These are phyloP conservation scores for Stigmatopora argus DNA, from an alignment of 2,113 vertebrate species.

Conservation along the genomic window DNA sequence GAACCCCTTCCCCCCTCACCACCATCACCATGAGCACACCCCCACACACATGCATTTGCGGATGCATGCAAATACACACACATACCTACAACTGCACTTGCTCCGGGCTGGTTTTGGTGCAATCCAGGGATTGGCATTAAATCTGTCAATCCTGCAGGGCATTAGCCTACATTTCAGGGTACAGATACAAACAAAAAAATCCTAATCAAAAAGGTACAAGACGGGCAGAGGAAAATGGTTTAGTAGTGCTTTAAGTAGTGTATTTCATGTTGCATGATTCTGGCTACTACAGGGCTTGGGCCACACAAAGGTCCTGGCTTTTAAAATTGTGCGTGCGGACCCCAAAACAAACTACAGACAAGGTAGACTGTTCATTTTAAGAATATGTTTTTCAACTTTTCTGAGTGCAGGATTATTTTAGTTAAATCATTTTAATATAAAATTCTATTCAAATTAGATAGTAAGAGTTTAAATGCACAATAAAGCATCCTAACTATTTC, in stretches of 20 bases:
- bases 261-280: slow-evolving; percentile 16
- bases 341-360: too few relatives aligned
- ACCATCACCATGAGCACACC: not conserved
- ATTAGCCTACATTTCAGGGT: slow-evolving; percentile 66
- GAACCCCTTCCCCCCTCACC: slow-evolving; percentile 2
- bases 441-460: not conserved
- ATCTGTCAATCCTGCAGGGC: slow-evolving; percentile 61
- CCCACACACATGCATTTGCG: not conserved
- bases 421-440: not conserved
- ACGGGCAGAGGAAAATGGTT: slow-evolving; percentile 21
- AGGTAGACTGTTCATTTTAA: too few relatives aligned
- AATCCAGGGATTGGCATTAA: slow-evolving; percentile 66
- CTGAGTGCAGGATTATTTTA: not conserved
- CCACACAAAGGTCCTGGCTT: slow-evolving; percentile 22
- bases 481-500: slow-evolving; percentile 4
- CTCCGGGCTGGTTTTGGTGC: slow-evolving; percentile 54
- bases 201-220: slow-evolving; percentile 25
- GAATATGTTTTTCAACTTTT: too few relatives aligned
- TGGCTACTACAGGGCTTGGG: slow-evolving; percentile 15
- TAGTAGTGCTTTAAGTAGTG: slow-evolving; percentile 4
- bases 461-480: slow-evolving; percentile 3
- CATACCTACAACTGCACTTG: slow-evolving; percentile 18
- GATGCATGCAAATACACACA: slow-evolving; percentile 10
- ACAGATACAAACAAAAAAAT: slow-evolving; percentile 30
- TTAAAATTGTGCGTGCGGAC: too few relatives aligned